Percentiles rank a stretch among this genome's conserved stretches.
Conservation (phyloP, 1,140 invertebrate genomes). For the Drosophila sucinea region DNA sequence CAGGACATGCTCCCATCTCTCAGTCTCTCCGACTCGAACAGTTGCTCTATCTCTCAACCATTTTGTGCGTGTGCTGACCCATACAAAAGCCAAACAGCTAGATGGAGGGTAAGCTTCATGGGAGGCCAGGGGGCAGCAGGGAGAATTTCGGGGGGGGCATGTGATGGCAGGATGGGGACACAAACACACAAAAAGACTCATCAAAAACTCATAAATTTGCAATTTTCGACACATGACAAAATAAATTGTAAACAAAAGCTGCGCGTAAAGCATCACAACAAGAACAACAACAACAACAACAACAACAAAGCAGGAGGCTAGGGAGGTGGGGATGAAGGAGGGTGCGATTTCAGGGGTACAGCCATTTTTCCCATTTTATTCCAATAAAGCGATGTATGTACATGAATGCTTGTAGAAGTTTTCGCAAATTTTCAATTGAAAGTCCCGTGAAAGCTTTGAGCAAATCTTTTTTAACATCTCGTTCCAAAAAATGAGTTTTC, state of each 20-base stretch:
- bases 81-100: conserved; percentile 64
- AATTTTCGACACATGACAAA: conserved; percentile 81
- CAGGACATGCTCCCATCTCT: conserved; percentile 18
- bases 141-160: neutral
- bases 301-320: neutral
- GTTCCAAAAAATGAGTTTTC: neutral
- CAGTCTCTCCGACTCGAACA: conserved; percentile 21
- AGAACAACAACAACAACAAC: neutral
- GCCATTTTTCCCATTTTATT: neutral
- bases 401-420: neutral
- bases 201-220: conserved; percentile 81
- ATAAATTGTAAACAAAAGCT: conserved; percentile 31
- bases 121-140: too few species aligned
- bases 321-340: neutral
- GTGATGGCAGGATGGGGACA: conserved; percentile 43
- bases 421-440: neutral
- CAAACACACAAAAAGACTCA: conserved; percentile 74
- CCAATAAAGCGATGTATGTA: neutral
- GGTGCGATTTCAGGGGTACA: neutral
- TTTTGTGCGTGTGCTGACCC: conserved; percentile 65
- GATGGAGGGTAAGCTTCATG: neutral
- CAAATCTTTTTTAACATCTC: neutral
- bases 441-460: neutral
- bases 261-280: conserved; percentile 6
- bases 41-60: conserved; percentile 23